Percentiles rank a stretch among this genome's conserved stretches.
Evolutionary conservation across 2,113 vertebrate species (phyloP).

Genomic region (Microcebus tavaratra): DNA sequence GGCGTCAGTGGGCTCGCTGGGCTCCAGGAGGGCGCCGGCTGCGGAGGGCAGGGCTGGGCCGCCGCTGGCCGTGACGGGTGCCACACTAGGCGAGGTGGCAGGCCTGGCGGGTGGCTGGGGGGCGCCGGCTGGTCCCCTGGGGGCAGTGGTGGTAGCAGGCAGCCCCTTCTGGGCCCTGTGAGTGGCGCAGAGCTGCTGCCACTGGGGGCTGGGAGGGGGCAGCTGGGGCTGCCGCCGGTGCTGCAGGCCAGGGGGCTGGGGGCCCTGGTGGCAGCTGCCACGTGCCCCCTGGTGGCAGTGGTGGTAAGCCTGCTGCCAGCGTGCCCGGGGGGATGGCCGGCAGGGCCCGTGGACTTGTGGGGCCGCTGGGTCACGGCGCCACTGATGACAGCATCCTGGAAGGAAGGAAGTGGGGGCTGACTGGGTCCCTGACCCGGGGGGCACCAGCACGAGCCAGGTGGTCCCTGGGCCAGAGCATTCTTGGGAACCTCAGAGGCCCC

Average conservation of each 20-base stretch:
- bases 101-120: background rate
- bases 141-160: background rate
- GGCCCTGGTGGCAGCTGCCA: background rate
- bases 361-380: slow-evolving; percentile 41
- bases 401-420: slow-evolving; percentile 71
- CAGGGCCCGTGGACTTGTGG: slow-evolving; percentile 35
- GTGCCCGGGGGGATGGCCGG: background rate
- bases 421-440: background rate
- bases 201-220: background rate
- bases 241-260: background rate
- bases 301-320: slow-evolving; percentile 51
- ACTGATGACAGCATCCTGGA: slow-evolving; percentile 67
- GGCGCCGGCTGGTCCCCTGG: background rate
- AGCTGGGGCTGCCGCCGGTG: slow-evolving; percentile 2
- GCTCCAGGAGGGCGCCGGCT: background rate
- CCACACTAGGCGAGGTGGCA: background rate
- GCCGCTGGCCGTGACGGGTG: background rate
- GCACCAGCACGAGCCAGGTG: background rate
- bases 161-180: background rate
- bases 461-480: background rate
- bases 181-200: background rate
- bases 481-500: background rate
- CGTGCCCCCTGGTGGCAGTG: background rate
- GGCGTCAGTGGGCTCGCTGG: slow-evolving; percentile 4
- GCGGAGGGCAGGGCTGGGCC: background rate